Percentiles rank a stretch among this genome's conserved stretches.
phyloP scores from a whole-genome alignment of 2,113 vertebrate genomes.

The Cairina moschata region DNA sequence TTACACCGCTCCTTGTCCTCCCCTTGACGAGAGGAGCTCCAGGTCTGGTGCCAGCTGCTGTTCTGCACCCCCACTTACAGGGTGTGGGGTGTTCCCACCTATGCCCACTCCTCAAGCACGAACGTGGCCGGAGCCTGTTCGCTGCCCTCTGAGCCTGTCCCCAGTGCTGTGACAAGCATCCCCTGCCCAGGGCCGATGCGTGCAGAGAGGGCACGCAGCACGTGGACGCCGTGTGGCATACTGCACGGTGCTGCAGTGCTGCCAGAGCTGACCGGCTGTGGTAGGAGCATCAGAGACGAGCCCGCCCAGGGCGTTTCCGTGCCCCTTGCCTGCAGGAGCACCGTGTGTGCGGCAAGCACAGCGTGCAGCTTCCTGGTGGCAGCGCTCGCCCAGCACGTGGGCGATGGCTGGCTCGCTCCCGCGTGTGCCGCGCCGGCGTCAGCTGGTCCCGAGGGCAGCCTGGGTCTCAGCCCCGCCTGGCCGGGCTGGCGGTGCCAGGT shows the following conservation, averaged over 20 bases:
- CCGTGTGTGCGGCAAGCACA: rapidly evolving
- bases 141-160: rapidly evolving
- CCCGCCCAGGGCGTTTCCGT: rapidly evolving
- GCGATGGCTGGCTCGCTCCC: rapidly evolving
- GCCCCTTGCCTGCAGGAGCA: rapidly evolving
- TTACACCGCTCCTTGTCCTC: not conserved
- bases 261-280: rapidly evolving
- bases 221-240: rapidly evolving
- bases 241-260: rapidly evolving
- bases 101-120: not conserved
- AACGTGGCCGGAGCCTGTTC: not conserved
- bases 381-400: rapidly evolving
- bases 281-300: rapidly evolving
- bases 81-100: not conserved
- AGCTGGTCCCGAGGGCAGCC: not conserved
- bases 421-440: rapidly evolving
- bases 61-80: not conserved
- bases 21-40: not conserved
- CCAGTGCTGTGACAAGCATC: rapidly evolving
- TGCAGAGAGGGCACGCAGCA: rapidly evolving
- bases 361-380: rapidly evolving
- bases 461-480: not conserved
- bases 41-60: not conserved
- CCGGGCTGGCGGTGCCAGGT: not conserved
- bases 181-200: rapidly evolving